These are phyloP conservation scores for Psittacus erithacus DNA, from an alignment of 2,113 vertebrate species.

Conservation along the genomic window DNA sequence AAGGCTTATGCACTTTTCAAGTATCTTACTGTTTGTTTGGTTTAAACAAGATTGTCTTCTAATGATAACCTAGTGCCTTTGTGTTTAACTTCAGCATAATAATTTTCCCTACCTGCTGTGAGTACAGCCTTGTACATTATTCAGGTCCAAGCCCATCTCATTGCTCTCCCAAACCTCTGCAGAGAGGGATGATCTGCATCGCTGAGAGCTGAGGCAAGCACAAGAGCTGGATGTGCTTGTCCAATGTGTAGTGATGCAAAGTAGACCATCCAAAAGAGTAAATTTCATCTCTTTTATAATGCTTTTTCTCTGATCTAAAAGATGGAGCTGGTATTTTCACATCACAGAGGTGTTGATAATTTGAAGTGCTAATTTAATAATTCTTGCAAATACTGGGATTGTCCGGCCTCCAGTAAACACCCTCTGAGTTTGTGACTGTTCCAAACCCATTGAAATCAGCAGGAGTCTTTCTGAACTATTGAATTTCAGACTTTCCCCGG, in stretches of 20 bases:
- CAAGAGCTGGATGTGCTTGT: fast-evolving
- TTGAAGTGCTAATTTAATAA: constrained; percentile 35
- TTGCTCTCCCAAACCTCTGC: not conserved
- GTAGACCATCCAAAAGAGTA: not conserved
- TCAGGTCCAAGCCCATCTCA: not conserved
- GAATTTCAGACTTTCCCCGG: constrained; percentile 60
- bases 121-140: not conserved
- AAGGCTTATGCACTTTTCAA: not conserved
- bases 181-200: not conserved
- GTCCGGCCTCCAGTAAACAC: constrained; percentile 4
- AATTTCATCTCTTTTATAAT: not conserved
- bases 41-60: not conserved
- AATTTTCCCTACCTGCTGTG: not conserved
- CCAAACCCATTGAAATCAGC: constrained; percentile 42
- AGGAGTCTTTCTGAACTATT: constrained; percentile 55
- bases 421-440: not conserved
- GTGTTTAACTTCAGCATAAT: not conserved
- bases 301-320: not conserved
- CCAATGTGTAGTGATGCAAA: fast-evolving
- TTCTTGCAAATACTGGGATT: not conserved
- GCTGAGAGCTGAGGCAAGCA: not conserved
- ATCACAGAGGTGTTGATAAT: not conserved
- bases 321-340: not conserved
- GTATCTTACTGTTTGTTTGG: not conserved
- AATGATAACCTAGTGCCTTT: not conserved